Base-by-base conservation (phyloP, 2,797 vertebrate genomes). In the Chrosomus eos region DNA sequence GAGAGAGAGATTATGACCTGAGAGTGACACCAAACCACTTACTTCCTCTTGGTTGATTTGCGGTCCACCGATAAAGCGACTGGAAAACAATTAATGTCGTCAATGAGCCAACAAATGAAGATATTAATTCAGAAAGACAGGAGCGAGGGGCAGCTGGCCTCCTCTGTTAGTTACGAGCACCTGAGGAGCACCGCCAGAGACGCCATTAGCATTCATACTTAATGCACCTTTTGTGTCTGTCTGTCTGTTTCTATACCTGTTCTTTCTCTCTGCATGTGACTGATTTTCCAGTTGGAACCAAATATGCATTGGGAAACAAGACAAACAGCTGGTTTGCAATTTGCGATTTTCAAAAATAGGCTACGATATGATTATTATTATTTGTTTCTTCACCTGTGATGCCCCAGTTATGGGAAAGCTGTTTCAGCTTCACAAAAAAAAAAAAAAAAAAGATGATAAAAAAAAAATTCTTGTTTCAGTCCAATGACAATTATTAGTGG, bases 61-160 rank as follows among this genome's bases (percentile, higher is more conserved):
- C 23, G 21, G 43, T 66, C 4, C 23, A 38, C 75, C 38, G 62
- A 75, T 83, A 83, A 86, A 84, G 58, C 18, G 58, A 73, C 82
- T 70, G 73, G 53, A 83, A 89, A 87, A 88, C 83, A 87, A 88
- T 88, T 83, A 89, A 86, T 86, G 85, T 74, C 86, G 64, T 73
- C 87, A 82, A 84, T 83, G 81, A 85, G 85, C 75, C 86, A 87
- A 87, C 83, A 81, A 88, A 85, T 86, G 79, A 81, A 86, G 84
- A 79, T 86, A 86, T 87, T 84, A 85, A 88, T 89, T 80, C 62
- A 73, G 66, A 84, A 84, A 75, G 82, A 87, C 55, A 77, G 72
- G 80, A 86, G 81, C 74, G 38, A 53, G 62, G 68, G 68, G 68
- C 80, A 60, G 53, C 80, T 82, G 68, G 68, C 36, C 68, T 73